Evolutionary conservation across 2,888 invertebrate species (phyloP).

Genomic region (Hirtodrosophila duncani): DNA sequence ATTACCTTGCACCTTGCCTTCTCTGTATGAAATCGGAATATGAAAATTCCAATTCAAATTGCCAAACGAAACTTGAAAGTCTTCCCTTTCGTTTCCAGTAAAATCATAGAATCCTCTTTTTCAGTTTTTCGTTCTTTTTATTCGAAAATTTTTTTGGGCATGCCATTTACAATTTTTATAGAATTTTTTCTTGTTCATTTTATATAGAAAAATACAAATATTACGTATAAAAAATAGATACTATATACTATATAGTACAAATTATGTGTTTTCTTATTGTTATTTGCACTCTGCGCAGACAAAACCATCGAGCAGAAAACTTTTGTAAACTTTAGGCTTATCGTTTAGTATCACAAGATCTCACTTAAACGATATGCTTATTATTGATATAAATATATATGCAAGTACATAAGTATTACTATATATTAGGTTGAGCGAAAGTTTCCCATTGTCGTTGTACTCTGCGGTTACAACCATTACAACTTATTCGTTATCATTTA

Average conservation of each 20-base stretch:
- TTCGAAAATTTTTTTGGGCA: conserved; percentile 3
- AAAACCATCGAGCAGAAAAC: conserved; percentile 46
- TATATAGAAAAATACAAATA: conserved; percentile 45
- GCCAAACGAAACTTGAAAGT: too few relatives aligned
- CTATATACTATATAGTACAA: conserved; percentile 20
- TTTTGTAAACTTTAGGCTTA: conserved; percentile 70
- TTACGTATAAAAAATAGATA: conserved; percentile 60
- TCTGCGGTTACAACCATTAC: conserved; percentile 68
- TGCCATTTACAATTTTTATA: conserved; percentile 30
- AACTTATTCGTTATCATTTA: conserved; percentile 16
- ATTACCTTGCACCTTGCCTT: too few relatives aligned
- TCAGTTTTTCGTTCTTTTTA: conserved; percentile 13
- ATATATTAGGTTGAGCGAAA: conserved; percentile 61
- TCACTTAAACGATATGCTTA: conserved; percentile 61
- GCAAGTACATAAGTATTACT: conserved; percentile 15
- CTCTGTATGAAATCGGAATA: too few relatives aligned
- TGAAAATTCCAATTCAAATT: too few relatives aligned
- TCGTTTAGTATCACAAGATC: conserved; percentile 60
- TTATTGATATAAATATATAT: conserved; percentile 48
- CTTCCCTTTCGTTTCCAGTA: too few relatives aligned
- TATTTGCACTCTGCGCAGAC: conserved; percentile 55
- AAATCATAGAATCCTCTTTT: too few relatives aligned
- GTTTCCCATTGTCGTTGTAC: conserved; percentile 71
- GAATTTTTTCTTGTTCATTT: conserved; percentile 9
- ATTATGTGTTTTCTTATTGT: conserved; percentile 27